Percentiles rank a stretch among this genome's conserved stretches.
Conservation (phyloP, 2,797 vertebrate species). For the Etheostoma nigrum region DNA sequence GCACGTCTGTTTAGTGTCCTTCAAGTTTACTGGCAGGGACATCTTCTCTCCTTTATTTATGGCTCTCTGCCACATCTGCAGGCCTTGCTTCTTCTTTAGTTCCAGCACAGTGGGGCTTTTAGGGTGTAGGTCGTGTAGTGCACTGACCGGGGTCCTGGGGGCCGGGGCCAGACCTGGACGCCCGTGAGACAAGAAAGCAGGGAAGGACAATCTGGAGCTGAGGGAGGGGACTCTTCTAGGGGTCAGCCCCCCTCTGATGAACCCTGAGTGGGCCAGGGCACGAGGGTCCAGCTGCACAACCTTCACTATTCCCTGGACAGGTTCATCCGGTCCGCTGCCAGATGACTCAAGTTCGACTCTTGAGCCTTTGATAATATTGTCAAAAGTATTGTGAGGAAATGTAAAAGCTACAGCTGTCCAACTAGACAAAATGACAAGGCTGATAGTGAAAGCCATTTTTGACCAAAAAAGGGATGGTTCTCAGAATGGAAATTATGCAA, state of each 20-base stretch:
- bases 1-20: constrained; percentile 81
- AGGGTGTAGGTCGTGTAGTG: constrained; percentile 55
- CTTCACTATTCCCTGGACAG: constrained; percentile 73
- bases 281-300: constrained; percentile 78
- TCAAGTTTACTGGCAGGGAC: constrained; percentile 75
- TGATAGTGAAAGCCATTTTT: constrained; percentile 67
- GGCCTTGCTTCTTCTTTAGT: constrained; percentile 76
- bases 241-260: constrained; percentile 61
- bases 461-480: background rate
- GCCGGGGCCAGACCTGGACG: constrained; percentile 61
- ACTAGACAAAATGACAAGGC: constrained; percentile 54
- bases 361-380: constrained; percentile 41
- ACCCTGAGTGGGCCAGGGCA: constrained; percentile 57
- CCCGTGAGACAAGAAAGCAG: constrained; percentile 82
- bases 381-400: constrained; percentile 68
- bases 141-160: constrained; percentile 47
- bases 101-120: constrained; percentile 51
- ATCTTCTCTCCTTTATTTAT: constrained; percentile 75
- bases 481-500: background rate
- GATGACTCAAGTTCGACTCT: constrained; percentile 77
- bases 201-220: constrained; percentile 70
- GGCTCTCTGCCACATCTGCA: constrained; percentile 85
- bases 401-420: constrained; percentile 44
- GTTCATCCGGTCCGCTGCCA: constrained; percentile 70
- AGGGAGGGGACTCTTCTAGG: constrained; percentile 49